Evolutionary conservation across 2,113 vertebrate genomes (phyloP), one percentile per base, ranked within the genome.

Genomic region (Pao palembangensis): DNA sequence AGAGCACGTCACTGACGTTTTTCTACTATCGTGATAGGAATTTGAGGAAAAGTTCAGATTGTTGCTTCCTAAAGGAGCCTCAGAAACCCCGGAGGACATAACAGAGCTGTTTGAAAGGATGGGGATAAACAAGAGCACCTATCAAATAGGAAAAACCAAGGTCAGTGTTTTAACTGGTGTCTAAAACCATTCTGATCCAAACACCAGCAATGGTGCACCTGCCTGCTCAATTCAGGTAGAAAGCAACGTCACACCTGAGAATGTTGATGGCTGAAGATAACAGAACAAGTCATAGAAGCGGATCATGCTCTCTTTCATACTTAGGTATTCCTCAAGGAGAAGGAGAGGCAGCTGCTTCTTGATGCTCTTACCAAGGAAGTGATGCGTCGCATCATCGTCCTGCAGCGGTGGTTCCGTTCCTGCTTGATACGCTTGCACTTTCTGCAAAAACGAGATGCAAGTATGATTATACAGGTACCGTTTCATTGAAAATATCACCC

Each of bases 111-210:
- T 98, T 69, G 85, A 90, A 59, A 93, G 78, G 78, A 88, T 95
- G 83, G 62, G 76, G 6, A 42, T 94, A 43, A 85, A 93, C 64
- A 83, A 84, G 25, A 88, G 73, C 60, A 88, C 87, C 79, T 98
- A 94, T 80, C 95, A 98, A 87, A 95, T 98, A 15, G 97, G 97
- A 34, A 93, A 87, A 80, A 96, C 93, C 31, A 95, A 97, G 94
- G 96, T 98, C 87, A 44, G 23, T 6, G 14, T 5, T 41, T 2
- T 67, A 18, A 47, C 42, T 58, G 3, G 18, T 23, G 8, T 23
- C n/a, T 28, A 48, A 2, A 43, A 48, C 42, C 31, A 41, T 55
- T 57, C 31, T 3, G 7, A 48, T 38, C 1, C 19, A 44, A 34
- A 44, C 42, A 15, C 8, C 21, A 11, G 14, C 12, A 43, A 3